Evolutionary conservation across 2,888 invertebrate species (phyloP).

Genomic region (Schizotus pectinicornis): DNA sequence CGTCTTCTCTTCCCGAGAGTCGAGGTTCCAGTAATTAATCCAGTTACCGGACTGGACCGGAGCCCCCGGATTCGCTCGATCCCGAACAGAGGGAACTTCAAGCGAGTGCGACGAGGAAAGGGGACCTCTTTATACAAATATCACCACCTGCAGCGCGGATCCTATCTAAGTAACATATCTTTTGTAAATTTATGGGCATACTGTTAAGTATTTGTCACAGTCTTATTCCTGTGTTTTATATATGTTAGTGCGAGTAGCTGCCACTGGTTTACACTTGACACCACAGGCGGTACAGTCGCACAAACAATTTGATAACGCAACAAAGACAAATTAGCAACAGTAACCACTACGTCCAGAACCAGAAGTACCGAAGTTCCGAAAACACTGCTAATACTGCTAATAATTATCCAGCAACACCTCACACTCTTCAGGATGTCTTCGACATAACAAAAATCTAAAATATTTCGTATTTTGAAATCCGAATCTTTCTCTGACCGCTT

Average conservation of each 20-base stretch:
- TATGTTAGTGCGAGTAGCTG: conserved; percentile 55
- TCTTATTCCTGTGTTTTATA: conserved; percentile 57
- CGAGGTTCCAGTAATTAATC: conserved; percentile 1
- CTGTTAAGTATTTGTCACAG: conserved; percentile 59
- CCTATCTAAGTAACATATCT: conserved; percentile 54
- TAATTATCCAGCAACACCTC: not conserved
- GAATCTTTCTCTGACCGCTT: conserved; percentile 26
- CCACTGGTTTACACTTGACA: conserved; percentile 57
- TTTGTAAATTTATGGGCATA: conserved; percentile 56
- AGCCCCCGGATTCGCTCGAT: conserved; percentile 6
- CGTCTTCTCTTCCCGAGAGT: too few species aligned
- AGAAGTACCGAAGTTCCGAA: not conserved
- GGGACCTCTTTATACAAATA: conserved; percentile 35
- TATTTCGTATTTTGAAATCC: too few species aligned
- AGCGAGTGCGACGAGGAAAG: conserved; percentile 24
- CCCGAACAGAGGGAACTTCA: conserved; percentile 31
- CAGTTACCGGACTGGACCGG: not conserved
- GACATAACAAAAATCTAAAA: too few species aligned
- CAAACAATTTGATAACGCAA: conserved; percentile 16
- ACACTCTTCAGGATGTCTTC: too few species aligned
- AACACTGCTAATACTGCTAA: not conserved
- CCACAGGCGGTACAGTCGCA: conserved; percentile 51
- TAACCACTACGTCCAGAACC: not conserved
- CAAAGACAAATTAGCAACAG: not conserved
- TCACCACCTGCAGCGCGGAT: conserved; percentile 46